Conservation (phyloP, 2,113 vertebrate genomes). For the Pyrgilauda ruficollis region DNA sequence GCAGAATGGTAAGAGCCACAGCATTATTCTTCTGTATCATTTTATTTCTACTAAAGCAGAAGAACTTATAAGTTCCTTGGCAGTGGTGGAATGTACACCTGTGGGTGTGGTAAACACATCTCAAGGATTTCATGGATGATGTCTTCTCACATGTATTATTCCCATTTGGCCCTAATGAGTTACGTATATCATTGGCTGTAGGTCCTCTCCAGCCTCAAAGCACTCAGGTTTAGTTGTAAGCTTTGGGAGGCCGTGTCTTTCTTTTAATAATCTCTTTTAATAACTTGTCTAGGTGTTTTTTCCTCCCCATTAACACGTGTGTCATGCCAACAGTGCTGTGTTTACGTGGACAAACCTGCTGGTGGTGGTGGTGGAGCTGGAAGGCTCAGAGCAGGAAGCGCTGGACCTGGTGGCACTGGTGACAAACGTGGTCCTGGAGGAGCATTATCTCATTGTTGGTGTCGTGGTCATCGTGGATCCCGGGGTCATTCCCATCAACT, state of each 20-base stretch:
- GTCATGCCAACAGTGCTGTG: constrained; percentile 80
- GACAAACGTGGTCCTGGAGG: constrained; percentile 91
- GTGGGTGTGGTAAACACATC: background rate
- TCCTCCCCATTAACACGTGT: background rate
- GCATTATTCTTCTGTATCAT: background rate
- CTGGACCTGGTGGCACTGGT: constrained; percentile 92
- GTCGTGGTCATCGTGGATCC: constrained; percentile 96
- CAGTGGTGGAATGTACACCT: accelerated
- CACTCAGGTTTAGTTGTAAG: background rate
- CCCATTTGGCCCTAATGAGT: background rate
- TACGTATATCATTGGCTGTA: background rate
- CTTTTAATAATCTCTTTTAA: background rate
- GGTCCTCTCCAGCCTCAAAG: background rate
- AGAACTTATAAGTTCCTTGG: background rate
- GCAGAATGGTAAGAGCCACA: constrained; percentile 88
- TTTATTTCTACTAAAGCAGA: background rate
- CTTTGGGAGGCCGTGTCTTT: background rate
- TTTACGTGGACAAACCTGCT: constrained; percentile 98
- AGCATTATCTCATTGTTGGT: constrained; percentile 93
- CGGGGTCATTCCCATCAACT: constrained; percentile 95
- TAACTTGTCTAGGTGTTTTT: background rate
- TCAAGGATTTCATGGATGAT: background rate
- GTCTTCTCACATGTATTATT: accelerated
- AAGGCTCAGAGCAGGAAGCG: constrained; percentile 92
- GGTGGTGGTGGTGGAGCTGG: constrained; percentile 94